Conservation (phyloP, 2,888 invertebrate species). For the Tipula confusa region DNA sequence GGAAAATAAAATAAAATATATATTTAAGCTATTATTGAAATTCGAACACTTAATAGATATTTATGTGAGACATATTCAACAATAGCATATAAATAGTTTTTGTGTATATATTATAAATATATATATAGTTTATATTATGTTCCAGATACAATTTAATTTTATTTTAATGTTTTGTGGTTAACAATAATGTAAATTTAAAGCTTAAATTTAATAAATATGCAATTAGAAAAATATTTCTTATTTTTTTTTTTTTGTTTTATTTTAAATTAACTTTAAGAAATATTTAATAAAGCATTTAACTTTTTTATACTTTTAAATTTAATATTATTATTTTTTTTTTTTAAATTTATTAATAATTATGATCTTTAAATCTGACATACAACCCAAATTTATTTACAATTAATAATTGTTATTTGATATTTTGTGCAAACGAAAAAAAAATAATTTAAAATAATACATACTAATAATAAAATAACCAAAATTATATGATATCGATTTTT, state of each 20-base stretch:
- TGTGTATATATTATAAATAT: background rate
- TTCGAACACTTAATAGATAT: background rate
- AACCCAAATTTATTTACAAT: slow-evolving; percentile 25
- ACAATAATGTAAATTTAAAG: slow-evolving; percentile 25
- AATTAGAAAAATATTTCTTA: slow-evolving; percentile 20
- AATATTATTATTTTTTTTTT: background rate
- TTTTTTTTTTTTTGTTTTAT: background rate
- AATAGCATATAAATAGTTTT: background rate
- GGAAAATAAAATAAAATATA: background rate
- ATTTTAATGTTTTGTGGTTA: background rate
- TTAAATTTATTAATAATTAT: background rate
- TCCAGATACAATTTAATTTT: background rate
- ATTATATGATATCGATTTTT: background rate
- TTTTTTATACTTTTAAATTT: too few species aligned
- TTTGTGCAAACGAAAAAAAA: slow-evolving; percentile 25
- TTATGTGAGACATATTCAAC: background rate
- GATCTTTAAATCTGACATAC: background rate
- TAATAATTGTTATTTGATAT: background rate
- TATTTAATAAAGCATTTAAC: slow-evolving; percentile 15
- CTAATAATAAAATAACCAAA: background rate
- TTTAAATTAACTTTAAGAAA: background rate
- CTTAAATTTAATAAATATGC: slow-evolving; percentile 12
- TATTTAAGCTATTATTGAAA: background rate
- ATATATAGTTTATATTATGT: background rate
- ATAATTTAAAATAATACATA: background rate